A percentile compares a stretch with the other conserved stretches of the same genome.
Conservation (phyloP, 2,888 invertebrate genomes). For the Eupeodes latifasciatus region DNA sequence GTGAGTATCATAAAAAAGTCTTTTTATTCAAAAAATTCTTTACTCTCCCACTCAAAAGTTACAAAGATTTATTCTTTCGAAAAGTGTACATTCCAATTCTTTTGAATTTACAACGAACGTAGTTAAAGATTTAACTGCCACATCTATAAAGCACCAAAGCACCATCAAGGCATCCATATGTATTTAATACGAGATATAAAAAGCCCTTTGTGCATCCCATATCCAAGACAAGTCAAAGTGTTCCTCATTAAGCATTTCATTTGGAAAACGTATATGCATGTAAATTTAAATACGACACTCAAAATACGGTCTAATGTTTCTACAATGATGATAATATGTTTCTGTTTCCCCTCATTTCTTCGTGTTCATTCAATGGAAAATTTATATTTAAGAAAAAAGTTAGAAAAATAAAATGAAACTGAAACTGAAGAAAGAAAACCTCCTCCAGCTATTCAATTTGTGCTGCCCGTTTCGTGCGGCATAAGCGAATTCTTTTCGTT, state of each 20-base stretch:
- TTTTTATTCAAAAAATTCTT: background rate
- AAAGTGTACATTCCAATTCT: background rate
- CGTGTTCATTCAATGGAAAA: slow-evolving; percentile 63
- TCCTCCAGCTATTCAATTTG: slow-evolving; percentile 37
- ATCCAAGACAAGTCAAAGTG: slow-evolving; percentile 38
- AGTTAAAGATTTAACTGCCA: background rate
- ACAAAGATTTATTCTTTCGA: background rate
- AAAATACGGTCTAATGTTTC: slow-evolving; percentile 57
- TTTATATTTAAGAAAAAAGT: slow-evolving; percentile 45
- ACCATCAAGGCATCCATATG: background rate
- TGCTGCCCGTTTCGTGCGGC: slow-evolving; percentile 24
- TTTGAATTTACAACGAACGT: background rate
- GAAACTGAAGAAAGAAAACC: slow-evolving; percentile 2
- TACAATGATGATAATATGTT: slow-evolving; percentile 38
- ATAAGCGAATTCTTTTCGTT: slow-evolving; percentile 62
- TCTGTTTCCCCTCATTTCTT: slow-evolving; percentile 57
- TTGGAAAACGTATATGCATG: slow-evolving; percentile 48
- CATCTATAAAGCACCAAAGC: background rate
- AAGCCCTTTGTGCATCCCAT: slow-evolving; percentile 15
- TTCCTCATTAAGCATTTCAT: slow-evolving; percentile 68
- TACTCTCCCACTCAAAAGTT: slow-evolving; percentile 7
- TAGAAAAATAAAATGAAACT: background rate
- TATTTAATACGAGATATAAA: background rate
- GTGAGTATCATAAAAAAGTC: too few relatives aligned
- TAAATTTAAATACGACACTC: slow-evolving; percentile 50